A percentile compares a stretch with the other conserved stretches of the same genome.
These are phyloP conservation scores for Heptranchias perlo DNA, from an alignment of 2,113 vertebrate genomes.

Conservation along the genomic window DNA sequence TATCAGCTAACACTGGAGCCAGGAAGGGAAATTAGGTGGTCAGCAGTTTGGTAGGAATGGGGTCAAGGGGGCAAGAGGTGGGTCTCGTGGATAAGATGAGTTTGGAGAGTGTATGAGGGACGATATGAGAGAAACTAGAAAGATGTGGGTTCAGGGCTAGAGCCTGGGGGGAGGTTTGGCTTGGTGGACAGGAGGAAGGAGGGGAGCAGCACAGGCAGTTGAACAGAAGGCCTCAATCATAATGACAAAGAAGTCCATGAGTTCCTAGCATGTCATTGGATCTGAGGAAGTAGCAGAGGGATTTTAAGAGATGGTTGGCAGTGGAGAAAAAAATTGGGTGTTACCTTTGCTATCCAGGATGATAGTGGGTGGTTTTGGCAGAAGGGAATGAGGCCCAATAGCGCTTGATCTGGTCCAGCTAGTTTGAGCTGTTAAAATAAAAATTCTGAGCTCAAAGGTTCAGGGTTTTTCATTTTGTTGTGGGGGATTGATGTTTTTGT, in stretches of 20 bases:
- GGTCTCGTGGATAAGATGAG: not conserved
- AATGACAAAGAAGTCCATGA: not conserved
- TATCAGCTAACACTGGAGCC: not conserved
- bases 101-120: not conserved
- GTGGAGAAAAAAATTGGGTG: not conserved
- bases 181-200: not conserved
- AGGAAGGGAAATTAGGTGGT: not conserved
- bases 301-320: not conserved
- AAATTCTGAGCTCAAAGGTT: not conserved
- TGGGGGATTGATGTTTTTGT: not conserved
- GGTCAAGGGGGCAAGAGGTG: not conserved
- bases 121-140: too few relatives aligned
- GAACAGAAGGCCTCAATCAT: not conserved
- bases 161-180: not conserved
- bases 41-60: not conserved
- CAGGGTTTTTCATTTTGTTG: not conserved
- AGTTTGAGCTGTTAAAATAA: not conserved
- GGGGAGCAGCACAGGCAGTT: not conserved
- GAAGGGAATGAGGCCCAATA: not conserved
- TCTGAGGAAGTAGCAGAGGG: not conserved
- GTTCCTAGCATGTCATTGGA: not conserved
- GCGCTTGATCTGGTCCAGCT: not conserved
- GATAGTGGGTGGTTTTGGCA: not conserved
- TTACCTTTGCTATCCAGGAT: too few relatives aligned
- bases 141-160: not conserved